phyloP scores from a whole-genome alignment of 2,113 vertebrate species.

The Embiotoca jacksoni region DNA sequence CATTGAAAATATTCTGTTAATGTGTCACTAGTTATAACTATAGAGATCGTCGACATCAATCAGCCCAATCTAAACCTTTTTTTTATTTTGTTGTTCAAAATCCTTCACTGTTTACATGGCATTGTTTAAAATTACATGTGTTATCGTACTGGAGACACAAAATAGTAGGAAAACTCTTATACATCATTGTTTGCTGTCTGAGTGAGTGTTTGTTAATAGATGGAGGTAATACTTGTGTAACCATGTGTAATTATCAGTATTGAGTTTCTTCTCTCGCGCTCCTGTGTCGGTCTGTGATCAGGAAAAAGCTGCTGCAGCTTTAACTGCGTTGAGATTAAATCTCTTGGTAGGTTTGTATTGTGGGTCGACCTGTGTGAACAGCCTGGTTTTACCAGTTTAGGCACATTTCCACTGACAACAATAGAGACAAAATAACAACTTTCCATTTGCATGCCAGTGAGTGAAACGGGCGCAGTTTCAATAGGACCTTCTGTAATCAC shows the following conservation, averaged over 20 bases:
- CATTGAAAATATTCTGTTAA: slow-evolving; percentile 1
- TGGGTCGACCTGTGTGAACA: slow-evolving; percentile 43
- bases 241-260: slow-evolving; percentile 34
- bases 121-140: background rate
- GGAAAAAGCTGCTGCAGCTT: background rate
- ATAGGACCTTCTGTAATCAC: background rate
- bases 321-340: slow-evolving; percentile 1
- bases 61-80: background rate
- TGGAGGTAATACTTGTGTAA: background rate
- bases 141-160: background rate
- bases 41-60: background rate
- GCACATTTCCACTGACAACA: slow-evolving; percentile 57
- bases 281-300: slow-evolving; percentile 1
- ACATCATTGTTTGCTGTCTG: background rate
- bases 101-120: too few species aligned
- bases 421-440: slow-evolving; percentile 30
- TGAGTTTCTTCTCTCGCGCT: slow-evolving; percentile 18
- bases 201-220: background rate
- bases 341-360: slow-evolving; percentile 40
- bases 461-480: slow-evolving; percentile 43
- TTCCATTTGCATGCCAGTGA: slow-evolving; percentile 3
- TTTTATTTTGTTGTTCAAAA: too few species aligned
- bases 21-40: slow-evolving; percentile 2
- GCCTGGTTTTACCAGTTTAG: slow-evolving; percentile 66
- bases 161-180: background rate